Evolutionary conservation across 2,797 vertebrate genomes (phyloP).

Genomic region (Sebastes vulpes): DNA sequence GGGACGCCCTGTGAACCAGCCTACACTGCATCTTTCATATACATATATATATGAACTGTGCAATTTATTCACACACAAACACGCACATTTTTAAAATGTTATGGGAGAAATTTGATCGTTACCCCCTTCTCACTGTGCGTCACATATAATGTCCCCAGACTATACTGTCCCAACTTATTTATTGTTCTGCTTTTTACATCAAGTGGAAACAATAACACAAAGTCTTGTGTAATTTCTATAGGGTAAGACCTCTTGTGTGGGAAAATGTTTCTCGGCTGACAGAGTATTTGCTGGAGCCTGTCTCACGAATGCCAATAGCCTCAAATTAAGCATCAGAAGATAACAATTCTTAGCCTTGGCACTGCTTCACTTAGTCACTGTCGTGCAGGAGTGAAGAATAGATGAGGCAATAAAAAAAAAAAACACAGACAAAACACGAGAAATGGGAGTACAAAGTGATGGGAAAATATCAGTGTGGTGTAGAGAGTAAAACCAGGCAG

Average conservation of each 20-base stretch:
- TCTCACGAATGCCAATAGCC: not conserved
- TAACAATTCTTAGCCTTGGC: slow-evolving; percentile 24
- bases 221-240: not conserved
- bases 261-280: slow-evolving; percentile 2
- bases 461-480: not conserved
- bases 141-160: not conserved
- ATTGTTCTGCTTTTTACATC: not conserved
- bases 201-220: slow-evolving; percentile 12
- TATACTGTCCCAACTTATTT: not conserved
- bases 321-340: not conserved
- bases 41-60: not conserved
- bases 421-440: not conserved
- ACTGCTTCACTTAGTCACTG: not conserved
- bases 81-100: not conserved
- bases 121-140: not conserved
- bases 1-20: not conserved
- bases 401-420: not conserved
- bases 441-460: not conserved
- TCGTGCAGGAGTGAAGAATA: slow-evolving; percentile 10
- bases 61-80: slow-evolving; percentile 13
- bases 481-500: not conserved
- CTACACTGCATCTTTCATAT: not conserved
- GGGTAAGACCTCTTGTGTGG: not conserved
- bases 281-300: not conserved
- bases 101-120: not conserved